These are phyloP conservation scores for Sebastes matsubarae DNA, from an alignment of 2,797 vertebrate genomes.

Conservation along the genomic window DNA sequence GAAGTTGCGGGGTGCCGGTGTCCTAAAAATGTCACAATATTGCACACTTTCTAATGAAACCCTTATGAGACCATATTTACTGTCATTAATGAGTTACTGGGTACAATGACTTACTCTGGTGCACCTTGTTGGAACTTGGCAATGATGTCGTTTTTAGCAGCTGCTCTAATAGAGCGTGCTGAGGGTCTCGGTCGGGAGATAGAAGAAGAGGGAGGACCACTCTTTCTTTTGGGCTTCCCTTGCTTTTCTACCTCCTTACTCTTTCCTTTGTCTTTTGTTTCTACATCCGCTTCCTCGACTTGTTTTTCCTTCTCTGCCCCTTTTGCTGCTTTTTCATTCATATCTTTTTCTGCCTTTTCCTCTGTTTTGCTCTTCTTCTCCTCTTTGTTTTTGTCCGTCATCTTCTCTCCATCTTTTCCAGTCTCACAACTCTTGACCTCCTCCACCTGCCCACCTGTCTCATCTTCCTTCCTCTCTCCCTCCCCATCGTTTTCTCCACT, in stretches of 20 bases:
- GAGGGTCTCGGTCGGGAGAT: conserved; percentile 66
- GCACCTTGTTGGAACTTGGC: conserved; percentile 84
- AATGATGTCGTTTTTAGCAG: conserved; percentile 79
- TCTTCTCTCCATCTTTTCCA: conserved; percentile 11
- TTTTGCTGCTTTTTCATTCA: conserved; percentile 15
- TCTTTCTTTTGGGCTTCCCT: conserved; percentile 75
- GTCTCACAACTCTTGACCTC: conserved; percentile 10
- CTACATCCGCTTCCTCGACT: conserved; percentile 19
- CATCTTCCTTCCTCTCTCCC: not conserved
- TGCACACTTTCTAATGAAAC: not conserved
- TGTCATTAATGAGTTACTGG: not conserved
- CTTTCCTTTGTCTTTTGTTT: conserved; percentile 63
- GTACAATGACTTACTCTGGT: conserved; percentile 72
- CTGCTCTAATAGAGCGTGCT: conserved; percentile 64
- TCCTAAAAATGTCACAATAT: conserved; percentile 62
- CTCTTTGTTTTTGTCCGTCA: conserved; percentile 15
- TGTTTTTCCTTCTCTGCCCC: conserved; percentile 45
- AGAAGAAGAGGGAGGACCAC: conserved; percentile 41
- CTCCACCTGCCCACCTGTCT: not conserved
- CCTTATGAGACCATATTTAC: not conserved
- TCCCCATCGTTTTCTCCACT: conserved; percentile 19
- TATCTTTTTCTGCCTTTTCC: conserved; percentile 22
- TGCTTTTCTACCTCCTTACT: conserved; percentile 71
- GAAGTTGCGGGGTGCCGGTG: conserved; percentile 76
- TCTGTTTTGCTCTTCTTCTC: conserved; percentile 24